A percentile compares a stretch with the other conserved stretches of the same genome.
Conservation (phyloP, 2,888 invertebrate species). For the Dendrolimus pini region DNA sequence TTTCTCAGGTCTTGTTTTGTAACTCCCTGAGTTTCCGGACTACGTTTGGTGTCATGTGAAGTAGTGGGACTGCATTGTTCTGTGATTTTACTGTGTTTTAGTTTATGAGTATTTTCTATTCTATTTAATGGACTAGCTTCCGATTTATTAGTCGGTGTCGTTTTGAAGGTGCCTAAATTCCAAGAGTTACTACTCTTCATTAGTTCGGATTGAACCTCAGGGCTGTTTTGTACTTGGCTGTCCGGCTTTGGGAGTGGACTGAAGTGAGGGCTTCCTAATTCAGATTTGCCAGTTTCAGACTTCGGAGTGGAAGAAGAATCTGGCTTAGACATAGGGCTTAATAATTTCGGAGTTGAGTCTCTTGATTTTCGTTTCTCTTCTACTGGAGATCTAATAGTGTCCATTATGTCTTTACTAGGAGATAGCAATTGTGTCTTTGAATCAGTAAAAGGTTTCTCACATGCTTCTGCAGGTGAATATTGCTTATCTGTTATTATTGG, state of each 20-base stretch:
- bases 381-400: constrained; percentile 23
- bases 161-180: constrained; percentile 62
- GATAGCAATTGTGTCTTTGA: constrained; percentile 33
- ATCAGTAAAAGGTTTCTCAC: constrained; percentile 39
- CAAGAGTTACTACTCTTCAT: constrained; percentile 52
- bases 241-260: constrained; percentile 67
- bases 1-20: constrained; percentile 59
- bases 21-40: constrained; percentile 50
- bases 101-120: constrained; percentile 55
- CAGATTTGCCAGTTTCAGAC: constrained; percentile 48
- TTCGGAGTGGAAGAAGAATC: constrained; percentile 66
- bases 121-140: constrained; percentile 67
- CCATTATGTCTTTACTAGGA: constrained; percentile 29
- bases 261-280: constrained; percentile 58
- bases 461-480: constrained; percentile 21
- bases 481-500: constrained; percentile 25
- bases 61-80: constrained; percentile 71
- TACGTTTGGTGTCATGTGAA: constrained; percentile 62
- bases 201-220: constrained; percentile 51
- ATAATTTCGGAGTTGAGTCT: constrained; percentile 45
- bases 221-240: constrained; percentile 65
- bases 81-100: constrained; percentile 56
- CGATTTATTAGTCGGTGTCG: constrained; percentile 62
- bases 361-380: constrained; percentile 37
- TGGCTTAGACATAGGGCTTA: constrained; percentile 58